Conservation (phyloP, 2,888 invertebrate species). For the Vandiemenella viatica region DNA sequence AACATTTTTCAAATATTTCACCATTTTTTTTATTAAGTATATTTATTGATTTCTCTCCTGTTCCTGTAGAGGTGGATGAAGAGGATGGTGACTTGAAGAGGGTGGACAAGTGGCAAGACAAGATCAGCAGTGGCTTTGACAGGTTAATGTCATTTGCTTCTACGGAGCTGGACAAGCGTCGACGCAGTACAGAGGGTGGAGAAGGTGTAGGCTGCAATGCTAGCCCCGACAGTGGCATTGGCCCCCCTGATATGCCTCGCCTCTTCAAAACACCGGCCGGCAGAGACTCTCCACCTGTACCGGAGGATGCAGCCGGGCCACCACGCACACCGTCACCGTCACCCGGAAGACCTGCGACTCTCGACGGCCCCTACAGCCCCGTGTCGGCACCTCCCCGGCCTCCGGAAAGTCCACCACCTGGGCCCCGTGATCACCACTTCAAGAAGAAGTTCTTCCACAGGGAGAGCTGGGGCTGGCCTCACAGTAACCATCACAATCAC, state of each 20-base stretch:
- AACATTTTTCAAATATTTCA: background rate
- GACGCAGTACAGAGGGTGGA: conserved; percentile 55
- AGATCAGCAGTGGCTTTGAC: conserved; percentile 86
- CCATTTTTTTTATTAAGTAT: background rate
- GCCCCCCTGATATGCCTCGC: conserved; percentile 40
- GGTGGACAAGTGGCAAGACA: conserved; percentile 81
- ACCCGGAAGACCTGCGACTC: conserved; percentile 19
- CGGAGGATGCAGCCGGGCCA: conserved; percentile 33
- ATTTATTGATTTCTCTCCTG: background rate
- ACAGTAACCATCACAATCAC: conserved; percentile 4
- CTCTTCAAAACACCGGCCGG: conserved; percentile 19
- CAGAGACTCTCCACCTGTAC: conserved; percentile 35
- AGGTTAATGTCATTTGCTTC: conserved; percentile 85
- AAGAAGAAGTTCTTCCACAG: conserved; percentile 73
- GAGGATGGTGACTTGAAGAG: conserved; percentile 41
- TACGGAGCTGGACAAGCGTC: conserved; percentile 75
- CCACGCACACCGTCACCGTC: conserved; percentile 41
- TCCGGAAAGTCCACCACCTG: conserved; percentile 29
- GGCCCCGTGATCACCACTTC: conserved; percentile 42
- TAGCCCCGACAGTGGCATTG: conserved; percentile 75
- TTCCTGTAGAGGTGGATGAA: conserved; percentile 10
- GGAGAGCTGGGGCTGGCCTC: conserved; percentile 25
- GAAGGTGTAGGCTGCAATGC: conserved; percentile 52
- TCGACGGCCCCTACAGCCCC: conserved; percentile 25
- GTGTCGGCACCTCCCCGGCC: conserved; percentile 21